Base-by-base conservation (phyloP, 2,797 vertebrate species). In the Poeciliopsis turneri region DNA sequence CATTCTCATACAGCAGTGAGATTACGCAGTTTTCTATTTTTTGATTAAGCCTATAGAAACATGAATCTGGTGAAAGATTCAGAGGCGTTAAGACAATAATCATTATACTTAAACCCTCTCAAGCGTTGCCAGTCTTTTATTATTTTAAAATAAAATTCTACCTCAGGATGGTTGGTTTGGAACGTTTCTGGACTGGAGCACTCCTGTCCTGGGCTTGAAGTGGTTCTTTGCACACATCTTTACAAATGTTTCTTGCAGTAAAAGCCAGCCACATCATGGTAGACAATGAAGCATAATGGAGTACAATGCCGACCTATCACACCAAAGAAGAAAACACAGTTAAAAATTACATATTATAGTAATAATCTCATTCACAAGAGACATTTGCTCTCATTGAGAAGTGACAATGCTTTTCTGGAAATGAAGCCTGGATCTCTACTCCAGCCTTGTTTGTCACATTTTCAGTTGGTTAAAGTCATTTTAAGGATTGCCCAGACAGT, bases 211-310 rank as follows among this genome's bases (percentile, higher is more conserved):
- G 94, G 84, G 93, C 89, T 0, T 90, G 93, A 0, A 94, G 95
- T n/a, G 95, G 94, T 88, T 97, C 97, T 94, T 93, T 97, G 84
- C 96, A 97, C 87, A 98, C 96, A 90, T 98, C 97, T 88, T 95
- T 95, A 93, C 97, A 98, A 95, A 98, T 96, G 94, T 97, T 97
- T 88, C 97, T 96, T 83, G 97, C 97, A 11, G 96, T 97, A 78
- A 97, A 96, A 16, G 94, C 96, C 49, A 99, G 95, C 98, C 98
- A 99, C 70, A 99, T 92, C 96, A 98, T 95, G 39, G 97, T 96
- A 76, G 97, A 97, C n/a, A 99, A 94, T 0, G 97, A 97, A 25
- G 97, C 97, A 87, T 98, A 99, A 90, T 99, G 98, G 75, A 99
- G 94, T 10, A 96, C 88, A 46, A 98, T 95, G 53, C 97, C 98